Base-by-base conservation (phyloP, 1,140 invertebrate genomes). In the Nebria ingens region DNA sequence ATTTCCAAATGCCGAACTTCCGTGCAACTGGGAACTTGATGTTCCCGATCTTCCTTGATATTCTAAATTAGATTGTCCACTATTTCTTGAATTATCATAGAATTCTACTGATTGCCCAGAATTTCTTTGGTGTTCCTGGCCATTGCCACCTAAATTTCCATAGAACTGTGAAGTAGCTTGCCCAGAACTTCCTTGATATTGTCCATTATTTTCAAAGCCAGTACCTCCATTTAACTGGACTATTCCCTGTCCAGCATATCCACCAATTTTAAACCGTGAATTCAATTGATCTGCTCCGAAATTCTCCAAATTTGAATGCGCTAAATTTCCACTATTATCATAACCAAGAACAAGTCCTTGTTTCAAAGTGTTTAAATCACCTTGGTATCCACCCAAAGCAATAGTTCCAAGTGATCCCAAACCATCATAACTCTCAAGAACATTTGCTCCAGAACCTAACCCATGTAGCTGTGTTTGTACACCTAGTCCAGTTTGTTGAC, bases 341-440 rank as follows among this genome's bases (percentile, higher is more conserved):
- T 45, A 45, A 4, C 40, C 40, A 17, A 45, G 40, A 45, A 4
- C 15, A 3, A 12, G 17, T 4, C 17, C 3, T 45, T 45, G 9
- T 45, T 45, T 45, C 15, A 45, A 17, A 12, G 17, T 12, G 17
- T 6, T 45, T 17, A 45, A 45, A 45, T 45, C 40, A 11, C 40
- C 40, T 12, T 45, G 9, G 15, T 45, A 45, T 17, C 67, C 67
- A 17, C 63, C 67, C 29, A 66, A 58, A 54, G 61, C 56, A 17
- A 65, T 56, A 29, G 56, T 22, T 19, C 59, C 61, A 9, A 66
- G 53, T 19, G 58, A 52, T n/a, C 67, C 68, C n/a, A 69, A 56
- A 52, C 68, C 68, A 56, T 68, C 61, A 51, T 69, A 69, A 17
- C 62, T 59, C 20, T 61, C 56, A 17, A 62, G 45, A 51, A 51